Evolutionary conservation across 2,113 vertebrate species (phyloP).

Genomic region (Oreotrochilus melanogaster): DNA sequence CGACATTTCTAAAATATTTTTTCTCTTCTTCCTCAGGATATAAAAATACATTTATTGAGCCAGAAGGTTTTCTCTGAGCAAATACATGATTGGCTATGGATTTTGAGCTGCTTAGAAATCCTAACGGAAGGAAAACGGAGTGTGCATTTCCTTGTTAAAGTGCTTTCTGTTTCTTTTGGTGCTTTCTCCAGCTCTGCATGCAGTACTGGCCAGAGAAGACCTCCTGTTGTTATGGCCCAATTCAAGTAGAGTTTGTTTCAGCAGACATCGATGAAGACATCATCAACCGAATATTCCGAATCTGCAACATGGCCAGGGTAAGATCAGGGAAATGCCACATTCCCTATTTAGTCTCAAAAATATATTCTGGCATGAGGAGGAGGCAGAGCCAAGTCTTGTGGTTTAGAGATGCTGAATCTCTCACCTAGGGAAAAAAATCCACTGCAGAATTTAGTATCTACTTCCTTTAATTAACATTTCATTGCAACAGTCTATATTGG

Average conservation of each 20-base stretch:
- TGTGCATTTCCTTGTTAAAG: not conserved
- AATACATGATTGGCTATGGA: not conserved
- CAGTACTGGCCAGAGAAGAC: constrained; percentile 99
- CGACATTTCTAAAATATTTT: not conserved
- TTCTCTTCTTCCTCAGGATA: not conserved
- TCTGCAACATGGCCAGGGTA: constrained; percentile 98
- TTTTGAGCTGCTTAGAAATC: not conserved
- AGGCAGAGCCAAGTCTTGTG: not conserved
- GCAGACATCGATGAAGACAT: constrained; percentile 97
- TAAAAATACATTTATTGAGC: not conserved
- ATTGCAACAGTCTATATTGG: not conserved
- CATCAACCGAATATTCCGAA: constrained; percentile 97
- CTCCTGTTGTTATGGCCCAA: constrained; percentile 93
- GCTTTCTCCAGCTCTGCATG: constrained; percentile 87
- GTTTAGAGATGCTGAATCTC: not conserved
- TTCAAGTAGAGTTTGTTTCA: constrained; percentile 97
- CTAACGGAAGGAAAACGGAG: not conserved
- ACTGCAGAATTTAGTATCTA: not conserved
- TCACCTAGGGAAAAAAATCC: not conserved
- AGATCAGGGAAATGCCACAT: not conserved
- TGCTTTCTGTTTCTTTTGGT: not conserved
- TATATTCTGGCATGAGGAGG: not conserved
- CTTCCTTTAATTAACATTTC: constrained; percentile 54
- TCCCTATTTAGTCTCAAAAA: not conserved
- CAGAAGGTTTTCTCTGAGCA: not conserved